Evolutionary conservation across 1,140 invertebrate species (phyloP).

Genomic region (Chironomus tepperi): DNA sequence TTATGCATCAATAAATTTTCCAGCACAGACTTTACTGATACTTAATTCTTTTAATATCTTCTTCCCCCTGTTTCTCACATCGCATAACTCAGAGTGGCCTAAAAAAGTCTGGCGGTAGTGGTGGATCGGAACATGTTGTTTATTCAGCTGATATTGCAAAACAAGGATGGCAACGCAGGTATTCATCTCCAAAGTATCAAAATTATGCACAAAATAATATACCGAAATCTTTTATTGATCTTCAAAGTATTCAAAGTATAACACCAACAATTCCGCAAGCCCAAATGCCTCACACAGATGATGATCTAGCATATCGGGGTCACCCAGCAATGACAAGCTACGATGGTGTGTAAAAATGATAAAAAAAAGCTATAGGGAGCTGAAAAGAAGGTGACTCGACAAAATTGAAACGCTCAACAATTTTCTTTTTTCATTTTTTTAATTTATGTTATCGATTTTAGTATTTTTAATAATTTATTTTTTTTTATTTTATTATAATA

Average conservation of each 20-base stretch:
- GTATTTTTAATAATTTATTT: slow-evolving; percentile 18
- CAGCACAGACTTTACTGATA: background rate
- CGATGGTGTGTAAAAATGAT: background rate
- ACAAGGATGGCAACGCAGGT: slow-evolving; percentile 35
- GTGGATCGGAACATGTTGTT: slow-evolving; percentile 49
- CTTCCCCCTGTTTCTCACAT: background rate
- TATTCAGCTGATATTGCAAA: slow-evolving; percentile 46
- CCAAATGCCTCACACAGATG: slow-evolving; percentile 16
- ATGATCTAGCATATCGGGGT: slow-evolving; percentile 25
- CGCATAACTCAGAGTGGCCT: slow-evolving; percentile 42
- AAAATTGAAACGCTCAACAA: background rate
- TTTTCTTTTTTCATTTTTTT: slow-evolving; percentile 20
- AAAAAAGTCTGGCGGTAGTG: slow-evolving; percentile 49
- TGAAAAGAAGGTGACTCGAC: too few species aligned
- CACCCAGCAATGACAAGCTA: slow-evolving; percentile 7
- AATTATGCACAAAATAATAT: background rate
- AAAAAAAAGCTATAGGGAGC: slow-evolving; percentile 26
- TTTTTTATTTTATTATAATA: background rate
- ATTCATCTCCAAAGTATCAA: background rate
- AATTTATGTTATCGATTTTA: slow-evolving; percentile 26
- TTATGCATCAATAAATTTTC: slow-evolving; percentile 28
- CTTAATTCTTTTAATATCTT: background rate
- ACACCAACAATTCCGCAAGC: background rate
- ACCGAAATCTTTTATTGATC: slow-evolving; percentile 8
- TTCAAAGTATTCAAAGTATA: background rate